Percentiles rank a stretch among this genome's conserved stretches.
These are phyloP conservation scores for Melangyna quadrimaculata DNA, from an alignment of 2,888 invertebrate species.

Conservation along the genomic window DNA sequence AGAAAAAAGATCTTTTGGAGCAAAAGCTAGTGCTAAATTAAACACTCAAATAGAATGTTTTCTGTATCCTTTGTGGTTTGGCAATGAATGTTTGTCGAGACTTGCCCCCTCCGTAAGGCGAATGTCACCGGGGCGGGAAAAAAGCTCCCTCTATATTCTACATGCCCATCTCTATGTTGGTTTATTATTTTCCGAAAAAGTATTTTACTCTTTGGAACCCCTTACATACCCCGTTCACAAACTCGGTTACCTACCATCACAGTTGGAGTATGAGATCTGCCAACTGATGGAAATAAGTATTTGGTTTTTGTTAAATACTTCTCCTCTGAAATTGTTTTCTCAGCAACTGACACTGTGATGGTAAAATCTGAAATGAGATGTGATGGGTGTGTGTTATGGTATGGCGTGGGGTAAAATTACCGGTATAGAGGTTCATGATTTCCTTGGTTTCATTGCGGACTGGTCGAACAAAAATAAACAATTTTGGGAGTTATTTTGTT, in stretches of 20 bases:
- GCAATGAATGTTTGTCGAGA: slow-evolving; percentile 69
- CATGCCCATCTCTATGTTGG: slow-evolving; percentile 2
- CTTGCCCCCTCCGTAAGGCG: slow-evolving; percentile 15
- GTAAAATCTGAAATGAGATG: neutral
- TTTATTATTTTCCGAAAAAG: slow-evolving; percentile 63
- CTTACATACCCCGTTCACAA: neutral
- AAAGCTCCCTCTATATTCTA: slow-evolving; percentile 15
- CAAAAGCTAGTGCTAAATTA: slow-evolving; percentile 71
- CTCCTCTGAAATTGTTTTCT: slow-evolving; percentile 63
- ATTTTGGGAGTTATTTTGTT: slow-evolving; percentile 49
- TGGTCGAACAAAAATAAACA: slow-evolving; percentile 45
- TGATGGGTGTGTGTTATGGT: neutral
- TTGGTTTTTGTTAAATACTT: slow-evolving; percentile 71
- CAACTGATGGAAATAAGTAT: slow-evolving; percentile 53
- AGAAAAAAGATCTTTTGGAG: slow-evolving; percentile 15
- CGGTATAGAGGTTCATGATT: neutral
- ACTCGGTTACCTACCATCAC: neutral
- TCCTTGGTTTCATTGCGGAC: slow-evolving; percentile 20
- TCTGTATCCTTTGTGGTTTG: slow-evolving; percentile 72
- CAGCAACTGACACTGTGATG: slow-evolving; percentile 19
- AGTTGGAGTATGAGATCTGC: slow-evolving; percentile 24
- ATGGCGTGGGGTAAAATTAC: slow-evolving; percentile 6
- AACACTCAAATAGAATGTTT: slow-evolving; percentile 74
- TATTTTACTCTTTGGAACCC: neutral
- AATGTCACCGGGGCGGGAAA: slow-evolving; percentile 57